These are phyloP conservation scores for Kryphioiulus occultus DNA, from an alignment of 2,888 invertebrate genomes.

Conservation along the genomic window DNA sequence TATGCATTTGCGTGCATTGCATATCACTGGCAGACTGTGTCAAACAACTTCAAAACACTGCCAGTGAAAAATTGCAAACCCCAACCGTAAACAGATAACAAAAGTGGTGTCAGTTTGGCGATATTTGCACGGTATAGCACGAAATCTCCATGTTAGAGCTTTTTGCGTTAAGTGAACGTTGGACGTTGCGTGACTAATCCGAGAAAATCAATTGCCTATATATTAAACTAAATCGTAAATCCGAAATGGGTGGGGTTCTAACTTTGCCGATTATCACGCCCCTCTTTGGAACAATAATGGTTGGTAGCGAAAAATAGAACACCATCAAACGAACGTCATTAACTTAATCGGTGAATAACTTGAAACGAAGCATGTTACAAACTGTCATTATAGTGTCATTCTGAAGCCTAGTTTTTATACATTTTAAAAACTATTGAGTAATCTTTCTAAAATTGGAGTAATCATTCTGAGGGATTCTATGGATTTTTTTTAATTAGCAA, in stretches of 20 bases:
- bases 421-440: too few species aligned
- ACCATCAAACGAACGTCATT: background rate
- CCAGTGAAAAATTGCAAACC: background rate
- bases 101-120: constrained; percentile 29
- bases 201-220: background rate
- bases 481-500: too few species aligned
- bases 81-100: background rate
- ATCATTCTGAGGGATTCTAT: too few species aligned
- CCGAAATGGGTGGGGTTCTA: background rate
- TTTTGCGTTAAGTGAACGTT: constrained; percentile 2
- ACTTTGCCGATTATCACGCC: background rate
- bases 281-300: background rate
- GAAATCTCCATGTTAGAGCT: background rate
- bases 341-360: background rate
- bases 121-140: constrained; percentile 21
- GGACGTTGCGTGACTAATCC: constrained; percentile 22
- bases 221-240: constrained; percentile 6
- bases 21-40: background rate
- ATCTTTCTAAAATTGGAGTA: too few species aligned
- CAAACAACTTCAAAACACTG: background rate
- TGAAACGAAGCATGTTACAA: too few species aligned
- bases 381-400: too few species aligned
- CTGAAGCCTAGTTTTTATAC: too few species aligned
- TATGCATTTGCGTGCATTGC: background rate
- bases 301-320: background rate